Evolutionary conservation across 2,797 vertebrate genomes (phyloP).

Genomic region (Neosilurus mollespiculum): DNA sequence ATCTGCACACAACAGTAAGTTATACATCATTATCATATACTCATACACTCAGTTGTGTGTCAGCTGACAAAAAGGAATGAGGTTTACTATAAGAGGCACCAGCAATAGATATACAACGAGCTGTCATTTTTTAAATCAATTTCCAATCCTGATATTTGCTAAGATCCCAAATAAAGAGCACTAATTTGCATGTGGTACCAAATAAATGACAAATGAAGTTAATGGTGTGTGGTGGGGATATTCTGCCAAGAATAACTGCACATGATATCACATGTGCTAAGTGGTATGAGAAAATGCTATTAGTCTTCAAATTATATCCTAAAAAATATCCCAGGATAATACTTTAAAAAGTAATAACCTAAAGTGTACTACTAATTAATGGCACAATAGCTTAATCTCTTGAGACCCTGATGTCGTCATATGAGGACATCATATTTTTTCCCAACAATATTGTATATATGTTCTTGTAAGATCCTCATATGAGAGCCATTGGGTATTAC

Average conservation of each 20-base stretch:
- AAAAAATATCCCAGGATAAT: background rate
- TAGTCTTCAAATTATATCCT: background rate
- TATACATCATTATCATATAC: constrained; percentile 19
- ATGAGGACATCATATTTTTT: too few species aligned
- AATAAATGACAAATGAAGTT: background rate
- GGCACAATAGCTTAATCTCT: too few species aligned
- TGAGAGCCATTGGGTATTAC: too few species aligned
- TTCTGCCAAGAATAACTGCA: background rate
- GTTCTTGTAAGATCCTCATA: too few species aligned
- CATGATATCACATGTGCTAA: background rate
- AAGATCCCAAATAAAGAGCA: background rate
- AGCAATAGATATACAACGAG: background rate
- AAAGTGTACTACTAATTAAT: background rate
- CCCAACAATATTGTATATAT: too few species aligned
- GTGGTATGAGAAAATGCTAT: background rate
- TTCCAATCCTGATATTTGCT: background rate
- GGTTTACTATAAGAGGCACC: background rate
- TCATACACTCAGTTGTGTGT: background rate
- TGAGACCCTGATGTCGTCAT: too few species aligned
- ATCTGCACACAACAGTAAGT: constrained; percentile 15
- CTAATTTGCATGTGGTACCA: background rate
- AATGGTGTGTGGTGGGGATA: background rate
- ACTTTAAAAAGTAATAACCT: background rate
- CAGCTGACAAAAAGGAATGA: background rate
- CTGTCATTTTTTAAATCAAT: background rate